Base-by-base conservation (phyloP, 2,113 vertebrate genomes). In the Myrmophylax atrothorax region DNA sequence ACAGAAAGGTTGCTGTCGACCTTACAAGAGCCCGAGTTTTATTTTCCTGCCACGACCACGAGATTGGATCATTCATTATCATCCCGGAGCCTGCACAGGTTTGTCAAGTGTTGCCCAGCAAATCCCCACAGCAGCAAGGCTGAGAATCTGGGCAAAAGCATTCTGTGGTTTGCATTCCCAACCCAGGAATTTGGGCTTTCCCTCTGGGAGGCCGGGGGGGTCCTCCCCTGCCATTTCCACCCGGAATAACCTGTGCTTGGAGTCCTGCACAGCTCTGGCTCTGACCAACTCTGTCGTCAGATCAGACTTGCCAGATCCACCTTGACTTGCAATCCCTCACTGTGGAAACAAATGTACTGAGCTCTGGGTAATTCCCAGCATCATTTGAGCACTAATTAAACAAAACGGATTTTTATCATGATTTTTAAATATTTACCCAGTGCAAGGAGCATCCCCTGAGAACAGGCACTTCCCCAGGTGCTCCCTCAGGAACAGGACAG, bases 51-150 rank as follows among this genome's bases (percentile, higher is more conserved):
- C 90, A 46, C 1, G 8, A 84, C 14, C 18, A 9, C 4, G 4
- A 73, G 73, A 86, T 94, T 76, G 69, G 67, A 83, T 93, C 79
- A 93, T 93, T 72, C 73, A 12, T 83, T 92, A 76, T 40, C 83
- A 91, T 38, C 73, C 75, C 52, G 18, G 47, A n/a, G 75, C 66
- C 90, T 44, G 31, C 46, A 82, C 52, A 56, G 53, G 49, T 90
- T 64, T 93, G 55, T 91, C 92, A 92, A 12, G 58, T 19, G 67
- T 76, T 56, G 90, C 33, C 18, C 10, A 69, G 59, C 63, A 82
- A 94, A 91, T 5, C 29, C 6, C 46, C 55, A 19, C 40, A 22
- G 63, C 66, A 83, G 64, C 82, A 70, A 26, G 18, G 50, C 56
- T n/a, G 62, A n/a, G 10, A 44, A 56, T 12, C 28, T 9, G 15